phyloP scores from a whole-genome alignment of 2,888 invertebrate genomes.

The Eupithecia tripunctaria region DNA sequence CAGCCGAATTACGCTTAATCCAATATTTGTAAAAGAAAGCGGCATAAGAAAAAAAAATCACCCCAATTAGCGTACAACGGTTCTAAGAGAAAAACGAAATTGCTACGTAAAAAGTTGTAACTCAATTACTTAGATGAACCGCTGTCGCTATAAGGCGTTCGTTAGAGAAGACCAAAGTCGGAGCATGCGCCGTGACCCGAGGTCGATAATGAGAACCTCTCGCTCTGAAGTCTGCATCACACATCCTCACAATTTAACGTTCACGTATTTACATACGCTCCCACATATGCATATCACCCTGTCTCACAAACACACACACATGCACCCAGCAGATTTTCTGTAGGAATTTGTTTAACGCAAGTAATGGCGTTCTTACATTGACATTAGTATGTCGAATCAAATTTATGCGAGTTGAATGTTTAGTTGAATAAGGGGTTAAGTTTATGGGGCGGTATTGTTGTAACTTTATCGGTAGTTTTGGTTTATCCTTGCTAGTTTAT shows the following conservation, averaged over 20 bases:
- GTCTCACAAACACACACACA: conserved; percentile 29
- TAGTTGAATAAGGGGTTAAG: conserved; percentile 82
- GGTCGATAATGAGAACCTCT: conserved; percentile 85
- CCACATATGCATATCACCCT: conserved; percentile 79
- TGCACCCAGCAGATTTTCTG: conserved; percentile 49
- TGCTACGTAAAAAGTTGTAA: conserved; percentile 84
- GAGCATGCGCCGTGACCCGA: conserved; percentile 85
- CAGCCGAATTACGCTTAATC: conserved; percentile 77
- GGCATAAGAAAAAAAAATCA: conserved; percentile 65
- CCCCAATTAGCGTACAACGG: conserved; percentile 80
- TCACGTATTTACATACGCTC: conserved; percentile 81
- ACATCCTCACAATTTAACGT: conserved; percentile 82
- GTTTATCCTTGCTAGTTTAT: conserved; percentile 56
- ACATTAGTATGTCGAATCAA: conserved; percentile 84
- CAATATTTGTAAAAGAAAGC: conserved; percentile 76
- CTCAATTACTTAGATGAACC: conserved; percentile 83
- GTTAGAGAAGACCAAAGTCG: conserved; percentile 72
- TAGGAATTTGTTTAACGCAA: conserved; percentile 80
- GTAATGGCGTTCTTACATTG: conserved; percentile 83
- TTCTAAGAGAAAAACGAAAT: conserved; percentile 83
- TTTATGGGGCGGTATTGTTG: conserved; percentile 71
- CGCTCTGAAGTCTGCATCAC: conserved; percentile 80
- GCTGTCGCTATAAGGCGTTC: conserved; percentile 83
- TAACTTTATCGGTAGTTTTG: conserved; percentile 61
- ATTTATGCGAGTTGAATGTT: conserved; percentile 83